Base-by-base conservation (phyloP, 2,888 invertebrate genomes). In the Scaptomyza tumidula region DNA sequence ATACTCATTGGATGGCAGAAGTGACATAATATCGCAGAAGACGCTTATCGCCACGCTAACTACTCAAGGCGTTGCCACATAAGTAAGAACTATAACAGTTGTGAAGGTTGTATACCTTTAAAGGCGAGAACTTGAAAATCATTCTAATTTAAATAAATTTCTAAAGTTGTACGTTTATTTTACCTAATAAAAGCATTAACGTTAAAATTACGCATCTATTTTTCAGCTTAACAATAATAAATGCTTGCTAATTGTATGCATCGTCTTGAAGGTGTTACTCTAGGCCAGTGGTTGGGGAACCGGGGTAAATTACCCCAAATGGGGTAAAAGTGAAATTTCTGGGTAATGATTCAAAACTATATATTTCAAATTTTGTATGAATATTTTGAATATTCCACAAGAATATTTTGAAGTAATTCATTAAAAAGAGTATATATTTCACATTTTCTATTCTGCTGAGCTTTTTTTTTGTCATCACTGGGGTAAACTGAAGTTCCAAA, bases 1-100 rank as follows among this genome's bases (percentile, higher is more conserved):
- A n/a, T n/a, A n/a, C n/a, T n/a, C n/a, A n/a, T n/a, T n/a, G n/a
- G 68, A 68, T 75, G 75, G 31, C 41, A 64, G 33, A 45, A 33
- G 33, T 41, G 9, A 45, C 31, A 41, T 53, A 44, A 45, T 14
- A 37, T 1, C 44, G 2, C 10, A 35, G 2, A 19, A 35, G 19
- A 14, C 13, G 9, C 6, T 35, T 50, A 60, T 66, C 71, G 63
- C 37, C 2, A 7, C 14, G 1, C 10, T 6, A 27, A 3, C 7
- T 57, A 67, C 60, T 35, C 41, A 6, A 13, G 2, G 56, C 29
- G 62, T 39, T 77, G 63, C 60, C 73, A 73, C 44, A 16, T 46
- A 16, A 14, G 24, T 9, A 37, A 9, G 6, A 49, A 3, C 10
- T 41, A 11, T 24, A 4, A 10, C 10, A 2, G 19, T 19, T 19